Evolutionary conservation across 2,888 invertebrate genomes (phyloP), one percentile per base, ranked within the genome.

Genomic region (Cephus runcator): DNA sequence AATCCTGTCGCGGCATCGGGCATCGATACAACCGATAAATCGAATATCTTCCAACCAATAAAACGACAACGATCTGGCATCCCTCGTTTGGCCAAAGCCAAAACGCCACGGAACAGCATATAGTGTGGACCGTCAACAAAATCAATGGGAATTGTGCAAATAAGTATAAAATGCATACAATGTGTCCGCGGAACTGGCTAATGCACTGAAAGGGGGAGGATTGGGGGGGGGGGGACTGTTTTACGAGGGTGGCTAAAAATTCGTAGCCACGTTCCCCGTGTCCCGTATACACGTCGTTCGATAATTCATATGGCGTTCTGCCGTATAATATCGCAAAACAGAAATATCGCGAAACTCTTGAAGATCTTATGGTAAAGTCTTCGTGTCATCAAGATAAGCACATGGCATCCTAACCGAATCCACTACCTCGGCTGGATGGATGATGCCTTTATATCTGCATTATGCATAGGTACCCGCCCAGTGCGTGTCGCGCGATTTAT

Each of bases 141-240:
- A 87, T 86, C 86, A 85, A 82, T 85, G 88, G 85, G 86, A 89
- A 90, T 91, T 91, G 91, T 90, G 90, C 91, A 91, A 91, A 91
- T 88, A 90, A 89, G 91, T 91, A 91, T 90, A 89, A 91, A 91
- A 91, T 91, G 83, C 84, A 85, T 82, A 91, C 91, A 91, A 91
- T 91, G 90, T 90, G 90, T 87, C 87, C 89, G 88, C 84, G 88
- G 87, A 87, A 84, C 88, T 88, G 90, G 84, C 83, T 90, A 90
- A 91, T 90, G 87, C 81, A 85, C 78, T 83, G 81, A 83, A 9
- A 12, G 69, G n/a, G 15, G 9, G 9, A 33, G 11, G 71, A 9
- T 11, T 34, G 12, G 35, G 35, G 34, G 71, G 12, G 35, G 35
- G 34, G 71, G 4, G 30, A 23, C 9, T 56, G 56, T 56, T 56